Conservation (phyloP, 1,140 invertebrate genomes). For the Diorhabda sublineata region DNA sequence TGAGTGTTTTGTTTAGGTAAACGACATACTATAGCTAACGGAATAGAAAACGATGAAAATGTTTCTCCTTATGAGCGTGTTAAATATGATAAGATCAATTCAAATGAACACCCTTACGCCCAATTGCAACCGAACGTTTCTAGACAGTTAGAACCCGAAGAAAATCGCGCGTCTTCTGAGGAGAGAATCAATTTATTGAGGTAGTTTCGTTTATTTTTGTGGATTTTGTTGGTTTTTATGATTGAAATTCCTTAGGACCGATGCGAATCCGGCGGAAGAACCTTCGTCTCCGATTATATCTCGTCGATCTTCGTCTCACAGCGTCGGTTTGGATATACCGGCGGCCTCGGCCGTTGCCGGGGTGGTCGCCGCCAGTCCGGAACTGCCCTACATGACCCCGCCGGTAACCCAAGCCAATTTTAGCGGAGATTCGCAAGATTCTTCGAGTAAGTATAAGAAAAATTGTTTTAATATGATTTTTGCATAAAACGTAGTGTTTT, state of each 20-base stretch:
- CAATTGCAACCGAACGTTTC: conserved; percentile 52
- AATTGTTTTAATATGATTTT: no score
- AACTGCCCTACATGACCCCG: conserved; percentile 85
- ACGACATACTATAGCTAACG: conserved; percentile 39
- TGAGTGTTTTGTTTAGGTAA: conserved; percentile 31
- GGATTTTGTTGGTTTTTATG: no score
- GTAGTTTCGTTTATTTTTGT: conserved; percentile 10
- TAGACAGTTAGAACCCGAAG: conserved; percentile 20
- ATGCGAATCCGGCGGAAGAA: conserved; percentile 26
- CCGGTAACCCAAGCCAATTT: conserved; percentile 69
- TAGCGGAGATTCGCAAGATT: conserved; percentile 82
- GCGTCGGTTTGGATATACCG: conserved; percentile 57
- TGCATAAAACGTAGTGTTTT: no score
- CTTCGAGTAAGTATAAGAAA: conserved; percentile 56
- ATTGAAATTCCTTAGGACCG: conserved; percentile 11
- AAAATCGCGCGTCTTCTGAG: conserved; percentile 24
- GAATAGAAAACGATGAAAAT: conserved; percentile 53
- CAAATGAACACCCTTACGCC: conserved; percentile 64
- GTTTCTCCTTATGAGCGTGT: conserved; percentile 59
- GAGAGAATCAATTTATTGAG: conserved; percentile 34
- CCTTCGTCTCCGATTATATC: conserved; percentile 44
- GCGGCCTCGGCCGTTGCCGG: conserved; percentile 80
- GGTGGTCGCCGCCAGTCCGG: conserved; percentile 77
- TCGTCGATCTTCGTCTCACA: conserved; percentile 51
- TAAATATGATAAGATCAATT: conserved; percentile 53